Evolutionary conservation across 2,113 vertebrate genomes (phyloP), one percentile per base, ranked within the genome.

Genomic region (Pomatorhinus ruficollis): DNA sequence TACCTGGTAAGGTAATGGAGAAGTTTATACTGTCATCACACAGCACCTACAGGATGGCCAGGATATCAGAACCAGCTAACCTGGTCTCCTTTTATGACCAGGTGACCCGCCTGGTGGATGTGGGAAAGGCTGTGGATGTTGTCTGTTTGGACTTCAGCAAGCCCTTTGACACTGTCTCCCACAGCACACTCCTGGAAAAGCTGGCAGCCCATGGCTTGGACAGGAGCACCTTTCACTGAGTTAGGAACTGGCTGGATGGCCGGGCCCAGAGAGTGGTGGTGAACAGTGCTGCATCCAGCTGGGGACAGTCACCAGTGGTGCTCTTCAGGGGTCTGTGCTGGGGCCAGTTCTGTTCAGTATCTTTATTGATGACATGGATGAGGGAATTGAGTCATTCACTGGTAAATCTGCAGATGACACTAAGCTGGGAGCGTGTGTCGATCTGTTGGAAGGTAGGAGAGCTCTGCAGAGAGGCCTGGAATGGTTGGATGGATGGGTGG

Each of bases 1-100:
- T 52, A 22, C 4, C 14, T 0, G 1, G 10, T 17, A 22, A 37
- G 28, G 4, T 33, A 2, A 31, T 18, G 49, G 27, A 53, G 2
- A 15, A 70, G 27, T 23, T 52, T 9, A 17, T 39, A 12, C 2
- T 12, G 47, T 3, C 27, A 30, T 4, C 19, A 10, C 8, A 8
- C 18, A 57, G 33, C 14, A 16, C 33, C 2, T 15, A 27, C 39
- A 44, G 53, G 31, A 56, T 74, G 71, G 53, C 24, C 23, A 9
- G 24, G 24, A 14, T 3, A 7, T 75, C 72, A 75, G 42, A 10
- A 24, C 40, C 53, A 45, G n/a, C n/a, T n/a, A 59, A 7, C 42
- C 42, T 75, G 40, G 1, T 10, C 42, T 59, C 42, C 15, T 30
- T 45, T 30, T 13, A 47, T 37, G 54, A 18, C 11, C 54, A 59